phyloP scores from a whole-genome alignment of 2,797 vertebrate species.

The Carduelis carduelis region DNA sequence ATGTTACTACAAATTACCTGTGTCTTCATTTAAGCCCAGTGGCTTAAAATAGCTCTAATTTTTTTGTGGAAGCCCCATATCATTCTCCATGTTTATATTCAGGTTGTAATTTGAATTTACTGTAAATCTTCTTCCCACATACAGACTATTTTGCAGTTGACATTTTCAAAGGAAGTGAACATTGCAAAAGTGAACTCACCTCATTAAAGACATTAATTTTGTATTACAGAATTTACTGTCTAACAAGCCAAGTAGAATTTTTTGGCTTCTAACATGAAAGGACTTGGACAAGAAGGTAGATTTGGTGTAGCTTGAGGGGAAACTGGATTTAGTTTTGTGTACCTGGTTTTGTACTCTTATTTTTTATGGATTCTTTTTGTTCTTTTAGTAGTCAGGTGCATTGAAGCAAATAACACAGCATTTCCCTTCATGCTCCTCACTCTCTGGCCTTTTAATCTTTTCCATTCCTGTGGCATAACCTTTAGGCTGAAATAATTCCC shows the following conservation, averaged over 20 bases:
- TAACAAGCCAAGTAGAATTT: neutral
- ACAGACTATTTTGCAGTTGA: neutral
- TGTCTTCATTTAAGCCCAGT: neutral
- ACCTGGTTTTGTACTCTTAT: neutral
- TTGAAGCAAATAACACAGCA: neutral
- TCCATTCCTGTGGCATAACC: neutral
- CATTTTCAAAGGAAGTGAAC: neutral
- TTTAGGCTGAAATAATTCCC: neutral
- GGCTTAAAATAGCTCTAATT: neutral
- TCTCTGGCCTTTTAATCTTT: neutral
- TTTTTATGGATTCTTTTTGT: neutral
- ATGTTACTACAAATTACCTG: neutral
- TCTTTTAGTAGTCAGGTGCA: neutral
- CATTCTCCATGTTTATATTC: neutral
- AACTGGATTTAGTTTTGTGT: neutral
- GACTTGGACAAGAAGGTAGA: neutral
- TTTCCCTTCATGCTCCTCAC: neutral
- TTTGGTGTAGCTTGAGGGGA: neutral
- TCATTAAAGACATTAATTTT: neutral
- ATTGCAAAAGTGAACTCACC: neutral
- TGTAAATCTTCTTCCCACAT: neutral
- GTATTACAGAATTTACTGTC: neutral
- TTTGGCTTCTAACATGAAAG: neutral
- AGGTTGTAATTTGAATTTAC: neutral
- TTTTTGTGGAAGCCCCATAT: neutral